These are phyloP conservation scores for Caranx ignobilis DNA, from an alignment of 2,113 vertebrate species.

Conservation along the genomic window DNA sequence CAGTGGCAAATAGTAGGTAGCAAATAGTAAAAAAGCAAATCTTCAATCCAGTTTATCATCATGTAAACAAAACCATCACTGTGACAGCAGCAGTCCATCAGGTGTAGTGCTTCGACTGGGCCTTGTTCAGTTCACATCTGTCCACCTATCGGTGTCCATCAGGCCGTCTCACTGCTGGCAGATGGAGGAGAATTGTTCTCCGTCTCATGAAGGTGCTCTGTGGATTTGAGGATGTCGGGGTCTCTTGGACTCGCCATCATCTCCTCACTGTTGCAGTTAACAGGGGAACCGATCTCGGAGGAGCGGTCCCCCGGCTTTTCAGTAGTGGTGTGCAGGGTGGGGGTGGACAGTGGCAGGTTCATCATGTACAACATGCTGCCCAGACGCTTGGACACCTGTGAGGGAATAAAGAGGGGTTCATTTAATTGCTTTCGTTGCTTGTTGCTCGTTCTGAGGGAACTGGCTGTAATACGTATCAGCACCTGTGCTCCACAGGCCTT, in stretches of 20 bases:
- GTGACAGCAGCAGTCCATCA: constrained; percentile 13
- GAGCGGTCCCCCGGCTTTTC: constrained; percentile 86
- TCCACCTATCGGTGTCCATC: constrained; percentile 19
- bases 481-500: not conserved
- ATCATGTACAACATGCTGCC: constrained; percentile 89
- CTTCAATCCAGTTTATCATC: constrained; percentile 30
- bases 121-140: not conserved
- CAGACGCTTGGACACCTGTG: constrained; percentile 90
- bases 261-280: constrained; percentile 87
- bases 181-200: constrained; percentile 82
- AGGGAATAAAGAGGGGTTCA: not conserved
- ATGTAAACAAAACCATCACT: constrained; percentile 51
- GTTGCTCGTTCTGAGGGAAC: not conserved
- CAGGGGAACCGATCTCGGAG: constrained; percentile 84
- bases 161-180: constrained; percentile 81
- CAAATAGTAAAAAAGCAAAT: constrained; percentile 36
- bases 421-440: not conserved
- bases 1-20: constrained; percentile 1
- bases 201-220: constrained; percentile 76
- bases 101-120: not conserved
- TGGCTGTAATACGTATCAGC: not conserved
- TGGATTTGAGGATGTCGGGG: constrained; percentile 81
- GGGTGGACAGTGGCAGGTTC: constrained; percentile 85
- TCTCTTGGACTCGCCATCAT: constrained; percentile 86
- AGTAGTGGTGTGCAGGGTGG: constrained; percentile 77